phyloP scores from a whole-genome alignment of 2,888 invertebrate genomes.

The Cheilosia grossa region DNA sequence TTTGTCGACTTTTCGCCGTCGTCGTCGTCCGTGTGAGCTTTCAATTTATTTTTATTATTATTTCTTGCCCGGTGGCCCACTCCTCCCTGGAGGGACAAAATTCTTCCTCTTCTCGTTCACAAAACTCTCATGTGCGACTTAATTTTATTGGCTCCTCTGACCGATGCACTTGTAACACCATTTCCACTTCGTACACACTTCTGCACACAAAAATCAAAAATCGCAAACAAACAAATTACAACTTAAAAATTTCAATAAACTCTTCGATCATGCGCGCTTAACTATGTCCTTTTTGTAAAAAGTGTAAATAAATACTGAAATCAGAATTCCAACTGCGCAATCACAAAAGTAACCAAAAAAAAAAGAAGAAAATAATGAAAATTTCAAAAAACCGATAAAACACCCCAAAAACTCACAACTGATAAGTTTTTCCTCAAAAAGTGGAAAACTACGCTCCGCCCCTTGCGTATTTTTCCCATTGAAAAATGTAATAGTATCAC shows the following conservation, averaged over 20 bases:
- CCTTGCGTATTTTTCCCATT: slow-evolving; percentile 76
- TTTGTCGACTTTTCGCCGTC: slow-evolving; percentile 61
- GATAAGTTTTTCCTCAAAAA: slow-evolving; percentile 82
- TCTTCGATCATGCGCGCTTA: slow-evolving; percentile 63
- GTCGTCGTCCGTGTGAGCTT: slow-evolving; percentile 64
- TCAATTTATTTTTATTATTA: slow-evolving; percentile 74
- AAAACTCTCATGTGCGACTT: slow-evolving; percentile 55
- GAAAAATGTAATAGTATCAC: slow-evolving; percentile 61
- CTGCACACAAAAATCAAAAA: slow-evolving; percentile 9
- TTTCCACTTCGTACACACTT: neutral
- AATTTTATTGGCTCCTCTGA: neutral
- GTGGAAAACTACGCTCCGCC: slow-evolving; percentile 81
- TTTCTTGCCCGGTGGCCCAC: slow-evolving; percentile 14
- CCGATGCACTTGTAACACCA: slow-evolving; percentile 41
- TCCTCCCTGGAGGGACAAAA: slow-evolving; percentile 9
- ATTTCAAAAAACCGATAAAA: slow-evolving; percentile 81
- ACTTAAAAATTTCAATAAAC: slow-evolving; percentile 35
- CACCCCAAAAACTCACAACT: slow-evolving; percentile 83
- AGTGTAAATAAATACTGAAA: slow-evolving; percentile 81
- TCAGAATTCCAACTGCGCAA: slow-evolving; percentile 76
- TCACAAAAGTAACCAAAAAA: slow-evolving; percentile 35
- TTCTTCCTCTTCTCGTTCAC: slow-evolving; percentile 19
- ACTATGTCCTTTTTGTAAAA: slow-evolving; percentile 81
- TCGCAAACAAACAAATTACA: slow-evolving; percentile 32
- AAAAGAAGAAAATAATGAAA: slow-evolving; percentile 17